Evolutionary conservation across 2,797 vertebrate genomes (phyloP).

Genomic region (Melanotaenia trifasciata): DNA sequence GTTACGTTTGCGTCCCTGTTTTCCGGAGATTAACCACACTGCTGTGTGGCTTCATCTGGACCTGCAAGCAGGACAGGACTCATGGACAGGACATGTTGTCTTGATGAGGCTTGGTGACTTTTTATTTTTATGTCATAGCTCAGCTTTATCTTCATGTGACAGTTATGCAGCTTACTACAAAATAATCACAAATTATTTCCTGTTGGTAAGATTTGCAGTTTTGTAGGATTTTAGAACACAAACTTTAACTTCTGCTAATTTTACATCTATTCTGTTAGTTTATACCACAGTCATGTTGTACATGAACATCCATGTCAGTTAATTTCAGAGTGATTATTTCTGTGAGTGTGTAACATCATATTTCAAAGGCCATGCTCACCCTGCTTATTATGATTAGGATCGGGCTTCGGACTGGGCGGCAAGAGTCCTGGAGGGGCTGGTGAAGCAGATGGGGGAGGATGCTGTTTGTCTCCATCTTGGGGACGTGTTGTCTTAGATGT

Average conservation of each 20-base stretch:
- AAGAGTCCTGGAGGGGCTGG: conserved; percentile 58
- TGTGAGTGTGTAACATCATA: conserved; percentile 9
- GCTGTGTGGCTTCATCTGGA: conserved; percentile 17
- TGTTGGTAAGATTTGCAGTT: background rate
- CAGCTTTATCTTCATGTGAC: background rate
- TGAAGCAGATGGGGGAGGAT: conserved; percentile 56
- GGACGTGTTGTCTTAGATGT: conserved; percentile 85
- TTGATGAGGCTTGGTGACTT: background rate
- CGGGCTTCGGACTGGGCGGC: conserved; percentile 66
- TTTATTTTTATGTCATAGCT: background rate
- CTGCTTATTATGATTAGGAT: conserved; percentile 67
- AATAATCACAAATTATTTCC: background rate
- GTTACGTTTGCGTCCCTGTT: background rate
- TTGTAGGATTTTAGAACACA: background rate
- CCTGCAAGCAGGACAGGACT: conserved; percentile 8
- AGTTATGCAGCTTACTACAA: background rate
- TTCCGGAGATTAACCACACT: conserved; percentile 9
- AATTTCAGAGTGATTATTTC: background rate
- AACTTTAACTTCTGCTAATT: background rate
- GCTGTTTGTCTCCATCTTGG: conserved; percentile 83
- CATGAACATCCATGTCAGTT: conserved; percentile 12
- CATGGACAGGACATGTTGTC: conserved; percentile 7
- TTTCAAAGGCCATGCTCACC: conserved; percentile 65
- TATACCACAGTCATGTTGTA: background rate
- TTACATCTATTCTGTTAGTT: conserved; percentile 3